Evolutionary conservation across 2,888 invertebrate genomes (phyloP).

Genomic region (Disparrhopalites patrizii): DNA sequence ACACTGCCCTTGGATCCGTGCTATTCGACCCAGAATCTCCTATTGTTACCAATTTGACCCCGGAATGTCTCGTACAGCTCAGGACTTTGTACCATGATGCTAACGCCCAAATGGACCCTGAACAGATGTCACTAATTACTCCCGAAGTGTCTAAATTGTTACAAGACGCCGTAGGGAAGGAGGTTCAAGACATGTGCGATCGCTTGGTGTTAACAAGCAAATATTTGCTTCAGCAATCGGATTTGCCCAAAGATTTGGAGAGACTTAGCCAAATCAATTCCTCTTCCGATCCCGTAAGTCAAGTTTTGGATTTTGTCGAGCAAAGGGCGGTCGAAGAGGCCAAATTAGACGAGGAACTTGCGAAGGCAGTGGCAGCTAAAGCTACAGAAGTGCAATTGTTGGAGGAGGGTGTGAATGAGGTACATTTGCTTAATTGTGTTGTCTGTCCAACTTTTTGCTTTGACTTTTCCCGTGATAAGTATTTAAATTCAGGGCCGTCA

Average conservation of each 20-base stretch:
- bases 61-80: slow-evolving; percentile 20
- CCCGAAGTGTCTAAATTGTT: slow-evolving; percentile 26
- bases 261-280: neutral
- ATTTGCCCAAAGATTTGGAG: neutral
- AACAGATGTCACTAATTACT: neutral
- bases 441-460: neutral
- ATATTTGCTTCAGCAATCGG: neutral
- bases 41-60: slow-evolving; percentile 32
- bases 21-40: slow-evolving; percentile 23
- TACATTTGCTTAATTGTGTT: neutral
- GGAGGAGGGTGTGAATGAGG: slow-evolving; percentile 21
- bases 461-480: too few relatives aligned
- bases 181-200: slow-evolving; percentile 25
- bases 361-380: neutral
- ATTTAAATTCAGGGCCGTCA: too few relatives aligned
- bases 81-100: slow-evolving; percentile 15
- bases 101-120: neutral
- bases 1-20: slow-evolving; percentile 30
- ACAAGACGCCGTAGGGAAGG: slow-evolving; percentile 23
- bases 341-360: slow-evolving; percentile 13
- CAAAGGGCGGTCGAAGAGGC: neutral
- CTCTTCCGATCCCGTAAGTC: neutral
- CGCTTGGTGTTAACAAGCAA: slow-evolving; percentile 8
- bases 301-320: neutral
- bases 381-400: slow-evolving; percentile 18